phyloP scores from a whole-genome alignment of 2,113 vertebrate genomes.

The Perca flavescens region DNA sequence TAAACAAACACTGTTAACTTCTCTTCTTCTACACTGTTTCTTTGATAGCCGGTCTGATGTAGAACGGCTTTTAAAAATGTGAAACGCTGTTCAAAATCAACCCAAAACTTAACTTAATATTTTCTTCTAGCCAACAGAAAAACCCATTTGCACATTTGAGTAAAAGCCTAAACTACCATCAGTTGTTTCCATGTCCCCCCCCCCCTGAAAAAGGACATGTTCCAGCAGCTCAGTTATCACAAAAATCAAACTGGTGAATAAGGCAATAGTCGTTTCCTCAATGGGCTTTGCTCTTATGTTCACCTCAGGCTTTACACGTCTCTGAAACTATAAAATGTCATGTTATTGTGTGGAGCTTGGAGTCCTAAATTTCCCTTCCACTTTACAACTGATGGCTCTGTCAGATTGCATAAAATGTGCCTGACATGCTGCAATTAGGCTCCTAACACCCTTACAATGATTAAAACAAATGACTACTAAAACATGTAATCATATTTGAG shows the following conservation, averaged over 20 bases:
- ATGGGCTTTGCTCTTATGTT: constrained; percentile 17
- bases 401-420: constrained; percentile 38
- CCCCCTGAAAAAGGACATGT: background rate
- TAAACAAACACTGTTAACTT: constrained; percentile 66
- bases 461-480: constrained; percentile 46
- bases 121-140: background rate
- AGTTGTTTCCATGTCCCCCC: background rate
- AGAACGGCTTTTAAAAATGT: constrained; percentile 20
- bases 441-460: constrained; percentile 30
- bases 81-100: background rate
- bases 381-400: constrained; percentile 45
- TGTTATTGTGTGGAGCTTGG: constrained; percentile 16
- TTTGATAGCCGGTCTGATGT: constrained; percentile 12
- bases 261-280: constrained; percentile 37
- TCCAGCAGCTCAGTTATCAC: constrained; percentile 25
- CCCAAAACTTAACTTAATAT: background rate
- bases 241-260: constrained; percentile 19
- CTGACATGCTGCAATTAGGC: constrained; percentile 35
- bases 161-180: background rate
- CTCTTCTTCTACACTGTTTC: constrained; percentile 29
- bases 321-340: constrained; percentile 29
- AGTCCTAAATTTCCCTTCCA: constrained; percentile 47
- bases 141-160: background rate
- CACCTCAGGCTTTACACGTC: constrained; percentile 23
- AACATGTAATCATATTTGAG: constrained; percentile 26